Percentiles rank a stretch among this genome's conserved stretches.
phyloP scores from a whole-genome alignment of 2,113 vertebrate genomes.

The Syrmaticus mikado region DNA sequence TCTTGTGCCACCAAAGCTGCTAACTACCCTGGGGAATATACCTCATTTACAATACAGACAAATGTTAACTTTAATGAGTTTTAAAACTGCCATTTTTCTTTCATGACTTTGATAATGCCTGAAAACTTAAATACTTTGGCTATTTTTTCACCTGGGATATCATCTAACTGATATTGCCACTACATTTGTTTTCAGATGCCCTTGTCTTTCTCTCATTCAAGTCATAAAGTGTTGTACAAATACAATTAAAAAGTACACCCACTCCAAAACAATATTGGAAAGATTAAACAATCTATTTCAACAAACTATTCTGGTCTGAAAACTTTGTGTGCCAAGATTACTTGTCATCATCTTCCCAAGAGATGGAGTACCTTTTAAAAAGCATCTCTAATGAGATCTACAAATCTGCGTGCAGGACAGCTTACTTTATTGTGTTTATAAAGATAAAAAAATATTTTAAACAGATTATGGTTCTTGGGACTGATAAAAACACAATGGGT shows the following conservation, averaged over 20 bases:
- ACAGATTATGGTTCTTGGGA: constrained; percentile 75
- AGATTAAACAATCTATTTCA: constrained; percentile 59
- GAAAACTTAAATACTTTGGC: constrained; percentile 8
- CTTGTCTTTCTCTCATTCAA: background rate
- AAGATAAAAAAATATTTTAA: constrained; percentile 77
- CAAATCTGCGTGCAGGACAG: constrained; percentile 73
- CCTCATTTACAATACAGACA: constrained; percentile 72
- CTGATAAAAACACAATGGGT: constrained; percentile 71
- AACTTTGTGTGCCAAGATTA: constrained; percentile 72
- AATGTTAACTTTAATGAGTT: constrained; percentile 75
- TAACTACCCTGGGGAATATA: constrained; percentile 76
- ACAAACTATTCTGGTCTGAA: constrained; percentile 40
- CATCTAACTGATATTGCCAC: background rate
- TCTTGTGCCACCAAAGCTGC: constrained; percentile 76
- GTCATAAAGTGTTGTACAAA: background rate
- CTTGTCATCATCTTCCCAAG: constrained; percentile 69
- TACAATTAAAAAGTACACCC: constrained; percentile 7
- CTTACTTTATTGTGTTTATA: constrained; percentile 79
- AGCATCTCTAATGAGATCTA: constrained; percentile 80
- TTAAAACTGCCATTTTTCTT: constrained; percentile 60
- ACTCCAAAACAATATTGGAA: constrained; percentile 3
- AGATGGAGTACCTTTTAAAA: constrained; percentile 71
- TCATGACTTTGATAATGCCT: constrained; percentile 44
- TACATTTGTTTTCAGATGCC: background rate
- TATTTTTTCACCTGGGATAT: constrained; percentile 31